These are phyloP conservation scores for Apis cerana DNA, from an alignment of 1,140 invertebrate genomes.

Conservation along the genomic window DNA sequence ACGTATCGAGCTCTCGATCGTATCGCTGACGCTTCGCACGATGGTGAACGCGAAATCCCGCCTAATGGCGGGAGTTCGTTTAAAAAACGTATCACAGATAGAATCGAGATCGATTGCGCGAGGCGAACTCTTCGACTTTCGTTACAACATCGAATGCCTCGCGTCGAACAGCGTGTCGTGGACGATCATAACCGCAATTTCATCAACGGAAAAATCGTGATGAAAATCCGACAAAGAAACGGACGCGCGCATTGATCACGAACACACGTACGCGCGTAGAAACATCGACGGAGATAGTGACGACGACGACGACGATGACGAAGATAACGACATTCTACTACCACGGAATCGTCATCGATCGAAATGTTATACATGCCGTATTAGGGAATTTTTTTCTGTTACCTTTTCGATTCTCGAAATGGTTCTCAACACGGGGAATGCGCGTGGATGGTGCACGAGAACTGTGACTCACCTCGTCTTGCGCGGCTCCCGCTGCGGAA, in stretches of 20 bases:
- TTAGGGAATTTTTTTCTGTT: background rate
- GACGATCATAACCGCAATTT: background rate
- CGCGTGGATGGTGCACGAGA: conserved; percentile 2
- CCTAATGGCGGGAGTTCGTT: background rate
- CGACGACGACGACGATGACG: background rate
- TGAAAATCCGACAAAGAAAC: background rate
- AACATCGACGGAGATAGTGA: background rate
- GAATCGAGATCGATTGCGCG: background rate
- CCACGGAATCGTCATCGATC: conserved; percentile 31
- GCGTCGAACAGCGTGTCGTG: background rate
- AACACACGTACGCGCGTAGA: background rate
- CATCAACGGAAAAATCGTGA: background rate
- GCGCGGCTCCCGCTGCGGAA: conserved; percentile 72
- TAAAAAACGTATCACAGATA: background rate
- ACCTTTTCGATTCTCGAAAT: too few species aligned
- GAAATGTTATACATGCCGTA: background rate
- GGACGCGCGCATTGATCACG: background rate
- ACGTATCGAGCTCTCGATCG: conserved; percentile 40
- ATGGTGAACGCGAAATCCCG: background rate
- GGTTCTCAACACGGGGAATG: background rate
- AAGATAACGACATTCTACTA: background rate
- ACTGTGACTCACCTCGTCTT: conserved; percentile 74
- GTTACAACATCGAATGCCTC: background rate
- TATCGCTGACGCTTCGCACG: conserved; percentile 18
- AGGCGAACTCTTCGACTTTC: background rate